Evolutionary conservation across 2,113 vertebrate species (phyloP).

Genomic region (Indicator indicator): DNA sequence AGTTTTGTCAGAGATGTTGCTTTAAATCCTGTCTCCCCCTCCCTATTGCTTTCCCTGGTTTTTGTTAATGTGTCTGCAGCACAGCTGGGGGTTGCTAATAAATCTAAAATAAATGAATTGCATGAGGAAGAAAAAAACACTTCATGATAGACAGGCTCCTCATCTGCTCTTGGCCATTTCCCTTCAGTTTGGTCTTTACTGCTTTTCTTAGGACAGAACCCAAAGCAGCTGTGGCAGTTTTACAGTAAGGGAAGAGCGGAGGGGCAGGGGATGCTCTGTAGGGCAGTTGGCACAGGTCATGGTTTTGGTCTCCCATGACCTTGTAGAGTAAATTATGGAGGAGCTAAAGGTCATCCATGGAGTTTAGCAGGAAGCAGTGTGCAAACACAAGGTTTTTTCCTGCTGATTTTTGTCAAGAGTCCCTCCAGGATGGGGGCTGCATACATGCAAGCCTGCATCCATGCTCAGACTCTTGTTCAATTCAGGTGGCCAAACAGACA

Average conservation of each 20-base stretch:
- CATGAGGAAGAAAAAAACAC: not conserved
- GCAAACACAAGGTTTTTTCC: not conserved
- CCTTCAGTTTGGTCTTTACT: not conserved
- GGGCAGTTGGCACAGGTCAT: not conserved
- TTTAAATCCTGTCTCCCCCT: not conserved
- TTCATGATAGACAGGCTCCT: not conserved
- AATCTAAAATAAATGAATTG: not conserved
- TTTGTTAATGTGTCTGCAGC: not conserved
- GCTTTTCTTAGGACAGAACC: not conserved
- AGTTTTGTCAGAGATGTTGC: not conserved
- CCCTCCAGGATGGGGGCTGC: not conserved
- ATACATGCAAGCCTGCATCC: too few species aligned
- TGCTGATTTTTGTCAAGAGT: not conserved
- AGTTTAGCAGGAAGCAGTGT: not conserved
- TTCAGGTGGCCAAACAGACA: not conserved
- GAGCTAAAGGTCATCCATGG: not conserved
- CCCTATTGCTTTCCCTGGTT: not conserved
- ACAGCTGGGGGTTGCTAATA: not conserved
- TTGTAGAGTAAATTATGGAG: not conserved
- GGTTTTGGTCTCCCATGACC: accelerated
- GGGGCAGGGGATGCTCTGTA: not conserved
- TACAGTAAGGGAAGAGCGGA: not conserved
- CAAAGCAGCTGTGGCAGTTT: not conserved
- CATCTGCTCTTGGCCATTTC: not conserved
- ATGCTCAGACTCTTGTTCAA: not conserved